These are phyloP conservation scores for Charanyca ferruginea DNA, from an alignment of 2,888 invertebrate species.

Conservation along the genomic window DNA sequence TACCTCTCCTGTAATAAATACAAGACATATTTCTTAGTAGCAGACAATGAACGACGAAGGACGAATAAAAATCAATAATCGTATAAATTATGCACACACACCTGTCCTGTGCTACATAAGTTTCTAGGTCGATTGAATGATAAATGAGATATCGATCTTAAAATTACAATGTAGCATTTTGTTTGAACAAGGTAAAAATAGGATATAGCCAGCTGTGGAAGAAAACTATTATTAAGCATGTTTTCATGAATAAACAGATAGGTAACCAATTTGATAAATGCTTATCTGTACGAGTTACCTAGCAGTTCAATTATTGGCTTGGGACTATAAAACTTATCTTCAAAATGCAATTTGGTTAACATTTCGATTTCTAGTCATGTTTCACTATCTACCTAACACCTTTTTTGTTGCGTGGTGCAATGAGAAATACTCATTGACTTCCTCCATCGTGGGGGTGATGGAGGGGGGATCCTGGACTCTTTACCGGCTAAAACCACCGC, in stretches of 20 bases:
- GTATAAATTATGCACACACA: constrained; percentile 40
- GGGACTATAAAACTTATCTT: constrained; percentile 7
- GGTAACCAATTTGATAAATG: neutral
- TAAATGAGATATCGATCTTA: constrained; percentile 25
- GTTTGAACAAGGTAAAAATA: neutral
- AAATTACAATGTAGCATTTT: neutral
- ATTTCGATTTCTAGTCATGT: neutral
- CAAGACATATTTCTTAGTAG: neutral
- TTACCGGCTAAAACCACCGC: too few relatives aligned
- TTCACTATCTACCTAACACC: neutral
- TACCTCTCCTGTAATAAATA: too few relatives aligned
- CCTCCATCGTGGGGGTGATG: too few relatives aligned
- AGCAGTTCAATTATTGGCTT: constrained; percentile 2
- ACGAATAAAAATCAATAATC: constrained; percentile 51
- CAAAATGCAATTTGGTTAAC: constrained; percentile 1
- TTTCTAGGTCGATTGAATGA: constrained; percentile 33
- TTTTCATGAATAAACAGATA: neutral
- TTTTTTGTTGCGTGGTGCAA: too few relatives aligned
- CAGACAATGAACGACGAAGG: constrained; percentile 7
- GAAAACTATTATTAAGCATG: neutral
- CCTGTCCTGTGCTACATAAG: constrained; percentile 16
- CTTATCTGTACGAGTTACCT: too few relatives aligned
- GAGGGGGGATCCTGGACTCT: too few relatives aligned
- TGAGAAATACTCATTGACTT: too few relatives aligned
- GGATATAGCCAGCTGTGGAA: neutral